Percentiles rank a stretch among this genome's conserved stretches.
Conservation (phyloP, 2,113 vertebrate genomes). For the Acrocephalus arundinaceus region DNA sequence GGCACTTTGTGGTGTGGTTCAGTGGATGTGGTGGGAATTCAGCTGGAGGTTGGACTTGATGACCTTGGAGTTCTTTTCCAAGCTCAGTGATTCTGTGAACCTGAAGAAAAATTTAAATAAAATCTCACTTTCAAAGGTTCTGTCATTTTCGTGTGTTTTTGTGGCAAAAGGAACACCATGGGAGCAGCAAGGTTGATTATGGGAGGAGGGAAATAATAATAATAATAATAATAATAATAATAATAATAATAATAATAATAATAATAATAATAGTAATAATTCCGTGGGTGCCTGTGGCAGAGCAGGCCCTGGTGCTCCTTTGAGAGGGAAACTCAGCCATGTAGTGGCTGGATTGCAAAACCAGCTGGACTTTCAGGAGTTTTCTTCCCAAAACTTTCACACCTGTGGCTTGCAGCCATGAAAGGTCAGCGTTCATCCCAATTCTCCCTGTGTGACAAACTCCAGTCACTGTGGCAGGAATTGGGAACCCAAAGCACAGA, state of each 20-base stretch:
- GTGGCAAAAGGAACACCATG: background rate
- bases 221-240: too few species aligned
- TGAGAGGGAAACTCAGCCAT: background rate
- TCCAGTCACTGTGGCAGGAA: background rate
- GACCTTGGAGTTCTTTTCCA: background rate
- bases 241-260: too few species aligned
- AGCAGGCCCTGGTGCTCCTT: background rate
- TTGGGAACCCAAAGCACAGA: background rate
- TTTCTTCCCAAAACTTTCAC: background rate
- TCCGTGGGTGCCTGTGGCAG: background rate
- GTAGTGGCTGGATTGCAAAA: background rate
- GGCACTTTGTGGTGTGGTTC: too few species aligned
- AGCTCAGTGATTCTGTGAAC: background rate
- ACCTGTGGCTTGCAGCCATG: background rate
- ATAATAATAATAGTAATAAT: background rate
- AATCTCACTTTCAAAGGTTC: accelerated
- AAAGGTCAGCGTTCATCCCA: background rate
- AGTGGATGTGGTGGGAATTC: background rate
- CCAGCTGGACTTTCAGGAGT: background rate
- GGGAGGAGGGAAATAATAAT: background rate
- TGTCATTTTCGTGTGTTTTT: background rate
- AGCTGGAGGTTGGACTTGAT: background rate
- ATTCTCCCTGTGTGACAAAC: background rate
- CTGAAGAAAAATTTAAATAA: background rate
- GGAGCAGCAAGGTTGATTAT: background rate